Conservation (phyloP, 1,140 invertebrate genomes). For the Megathymus violae region DNA sequence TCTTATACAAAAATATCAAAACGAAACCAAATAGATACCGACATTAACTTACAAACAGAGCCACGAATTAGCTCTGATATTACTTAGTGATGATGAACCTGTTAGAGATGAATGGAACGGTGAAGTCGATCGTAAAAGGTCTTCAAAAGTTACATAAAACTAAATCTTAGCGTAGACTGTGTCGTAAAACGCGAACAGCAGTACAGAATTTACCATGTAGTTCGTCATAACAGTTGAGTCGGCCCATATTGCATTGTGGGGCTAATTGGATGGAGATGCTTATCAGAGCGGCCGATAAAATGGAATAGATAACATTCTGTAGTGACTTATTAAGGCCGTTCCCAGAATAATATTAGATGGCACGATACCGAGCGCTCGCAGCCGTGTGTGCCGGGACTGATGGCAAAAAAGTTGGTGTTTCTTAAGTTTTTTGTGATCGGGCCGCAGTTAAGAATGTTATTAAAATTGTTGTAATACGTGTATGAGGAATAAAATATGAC, state of each 20-base stretch:
- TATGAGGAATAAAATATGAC: background rate
- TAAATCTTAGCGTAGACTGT: constrained; percentile 1
- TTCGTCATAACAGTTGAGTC: constrained; percentile 74
- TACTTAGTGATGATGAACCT: too few relatives aligned
- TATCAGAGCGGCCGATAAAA: constrained; percentile 81
- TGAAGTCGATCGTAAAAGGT: too few relatives aligned
- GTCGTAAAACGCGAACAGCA: constrained; percentile 6
- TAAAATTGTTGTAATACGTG: constrained; percentile 17
- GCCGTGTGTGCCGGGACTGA: constrained; percentile 63
- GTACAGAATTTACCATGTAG: constrained; percentile 42
- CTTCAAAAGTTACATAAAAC: too few relatives aligned
- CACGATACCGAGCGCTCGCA: constrained; percentile 67
- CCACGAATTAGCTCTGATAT: too few relatives aligned
- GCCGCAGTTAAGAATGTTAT: constrained; percentile 25
- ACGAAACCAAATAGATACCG: too few relatives aligned
- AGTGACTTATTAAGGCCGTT: constrained; percentile 85
- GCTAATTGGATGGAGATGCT: constrained; percentile 84
- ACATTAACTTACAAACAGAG: too few relatives aligned
- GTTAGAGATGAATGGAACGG: too few relatives aligned
- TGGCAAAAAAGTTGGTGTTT: constrained; percentile 54
- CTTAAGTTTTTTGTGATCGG: constrained; percentile 29
- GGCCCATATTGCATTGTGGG: constrained; percentile 80
- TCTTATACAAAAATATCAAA: too few relatives aligned
- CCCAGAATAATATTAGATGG: constrained; percentile 85
- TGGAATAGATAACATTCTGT: constrained; percentile 85